A percentile compares a stretch with the other conserved stretches of the same genome.
Conservation (phyloP, 2,797 vertebrate genomes). For the Helicolenus hilgendorfi region DNA sequence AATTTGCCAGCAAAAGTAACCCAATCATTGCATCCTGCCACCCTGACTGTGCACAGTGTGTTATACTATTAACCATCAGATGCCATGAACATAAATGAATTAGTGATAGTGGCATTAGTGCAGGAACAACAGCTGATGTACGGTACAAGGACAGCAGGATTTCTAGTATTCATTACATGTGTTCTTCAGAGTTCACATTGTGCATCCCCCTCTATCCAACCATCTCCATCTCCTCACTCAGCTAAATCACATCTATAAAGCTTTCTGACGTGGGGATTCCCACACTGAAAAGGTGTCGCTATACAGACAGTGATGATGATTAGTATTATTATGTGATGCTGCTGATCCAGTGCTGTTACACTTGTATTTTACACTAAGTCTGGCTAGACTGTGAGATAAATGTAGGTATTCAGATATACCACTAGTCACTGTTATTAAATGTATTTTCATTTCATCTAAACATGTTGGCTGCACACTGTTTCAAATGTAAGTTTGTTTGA, state of each 20-base stretch:
- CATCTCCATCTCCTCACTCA: not conserved
- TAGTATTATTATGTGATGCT: not conserved
- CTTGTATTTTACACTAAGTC: slow-evolving; percentile 25
- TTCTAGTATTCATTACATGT: not conserved
- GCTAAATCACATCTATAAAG: slow-evolving; percentile 33
- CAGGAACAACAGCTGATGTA: not conserved
- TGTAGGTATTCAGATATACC: not conserved
- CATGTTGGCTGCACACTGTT: too few species aligned
- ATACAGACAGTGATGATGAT: slow-evolving; percentile 29
- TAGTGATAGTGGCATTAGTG: not conserved
- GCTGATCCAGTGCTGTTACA: not conserved
- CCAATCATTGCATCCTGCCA: not conserved
- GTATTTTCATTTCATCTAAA: not conserved
- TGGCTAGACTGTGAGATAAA: not conserved
- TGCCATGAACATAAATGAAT: not conserved
- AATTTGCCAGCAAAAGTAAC: not conserved
- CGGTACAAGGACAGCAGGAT: not conserved
- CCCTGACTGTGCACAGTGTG: not conserved
- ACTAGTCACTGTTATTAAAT: not conserved
- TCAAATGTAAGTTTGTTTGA: not conserved
- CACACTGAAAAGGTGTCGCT: slow-evolving; percentile 29
- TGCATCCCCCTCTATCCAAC: not conserved
- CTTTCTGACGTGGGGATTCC: slow-evolving; percentile 59
- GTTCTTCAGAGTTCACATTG: not conserved
- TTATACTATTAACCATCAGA: not conserved